Base-by-base conservation (phyloP, 2,797 vertebrate genomes). In the Tangara arthus region DNA sequence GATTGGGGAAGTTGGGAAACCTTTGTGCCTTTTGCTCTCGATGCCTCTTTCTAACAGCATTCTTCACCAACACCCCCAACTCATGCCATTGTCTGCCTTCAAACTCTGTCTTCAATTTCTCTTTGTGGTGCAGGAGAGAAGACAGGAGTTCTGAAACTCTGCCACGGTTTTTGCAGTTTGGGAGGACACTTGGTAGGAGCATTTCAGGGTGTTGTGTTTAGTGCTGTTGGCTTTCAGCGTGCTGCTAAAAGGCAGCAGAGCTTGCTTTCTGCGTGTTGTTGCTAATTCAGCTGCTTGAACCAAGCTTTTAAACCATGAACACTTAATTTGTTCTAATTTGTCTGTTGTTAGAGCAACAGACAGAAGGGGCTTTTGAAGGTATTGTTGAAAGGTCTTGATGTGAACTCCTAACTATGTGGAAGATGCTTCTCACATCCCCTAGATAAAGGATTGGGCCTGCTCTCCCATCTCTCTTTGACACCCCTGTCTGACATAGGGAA, bases 401-500 rank as follows among this genome's bases (percentile, higher is more conserved):
- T 61, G 41, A 72, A 39, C 44, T 57, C 42, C 32, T 39, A n/a
- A 16, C 32, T 57, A 0, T 32, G 16, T 50, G 39, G 49, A 82
- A 72, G 34, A 4, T 0, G 1, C 15, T 57, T 0, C 44, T 53
- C 8, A 5, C 46, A 35, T 59, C 37, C 46, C 1, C 3, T 15
- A 87, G 73, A 47, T 69, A 37, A 30, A 78, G 57, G 80, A 18
- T 2, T 21, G 6, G 35, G 9, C 34, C 28, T 79, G 12, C 22
- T 56, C 18, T 70, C 78, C 46, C 16, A 34, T 27, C 37, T 79
- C 22, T 28, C 15, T 47, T 71, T 49, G 79, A 41, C 6, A n/a
- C 12, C n/a, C 66, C 56, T 59, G 28, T 35, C 64, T 91, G 56
- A 39, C 19, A 1, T 9, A 13, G 34, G 42, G 60, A 87, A 79